Evolutionary conservation across 2,797 vertebrate genomes (phyloP), one percentile per base, ranked within the genome.

Genomic region (Semaprochilodus insignis): DNA sequence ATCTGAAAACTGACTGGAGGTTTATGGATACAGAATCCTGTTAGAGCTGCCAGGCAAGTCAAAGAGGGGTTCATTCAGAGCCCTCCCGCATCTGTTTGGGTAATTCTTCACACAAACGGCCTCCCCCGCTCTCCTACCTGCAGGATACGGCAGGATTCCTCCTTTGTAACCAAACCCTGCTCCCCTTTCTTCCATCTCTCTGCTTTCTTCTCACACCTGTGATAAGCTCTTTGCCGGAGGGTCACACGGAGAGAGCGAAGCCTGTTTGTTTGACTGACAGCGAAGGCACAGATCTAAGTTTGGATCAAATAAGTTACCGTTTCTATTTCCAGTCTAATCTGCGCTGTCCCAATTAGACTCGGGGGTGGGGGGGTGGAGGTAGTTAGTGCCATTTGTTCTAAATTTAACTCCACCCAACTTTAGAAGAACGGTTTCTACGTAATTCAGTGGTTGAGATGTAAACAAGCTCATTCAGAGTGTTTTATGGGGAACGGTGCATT

Each of bases 311-410:
- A 27, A 27, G 16, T 48, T 8, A 54, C 48, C 25, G n/a, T 27
- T 72, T 72, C 48, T 72, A 52, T 52, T 72, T 72, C n/a, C 44
- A 72, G 23, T 27, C 44, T 70, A 17, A 70, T 44, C 67, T 14
- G 13, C 25, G 0, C 67, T 10, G 23, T 72, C 48, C 70, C 34
- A 54, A 31, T 73, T 21, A 55, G 40, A 23, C 25, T 52, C 44
- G 1, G 11, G 44, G 44, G 44, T 48, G 10, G 10, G 10, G 31
- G 31, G 31, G 31, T 31, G 31, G 31, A 31, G 11, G 44, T 48
- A 48, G 44, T 48, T 11, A 48, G 1, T 13, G 8, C 10, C 44
- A 2, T 13, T 48, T 48, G 44, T 48, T 48, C 44, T 48, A 48
- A 6, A 44, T 44, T 44, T 10, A 1, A 1, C 44, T 44, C 44